Evolutionary conservation across 2,113 vertebrate genomes (phyloP).

Genomic region (Pseudorectes ferrugineus): DNA sequence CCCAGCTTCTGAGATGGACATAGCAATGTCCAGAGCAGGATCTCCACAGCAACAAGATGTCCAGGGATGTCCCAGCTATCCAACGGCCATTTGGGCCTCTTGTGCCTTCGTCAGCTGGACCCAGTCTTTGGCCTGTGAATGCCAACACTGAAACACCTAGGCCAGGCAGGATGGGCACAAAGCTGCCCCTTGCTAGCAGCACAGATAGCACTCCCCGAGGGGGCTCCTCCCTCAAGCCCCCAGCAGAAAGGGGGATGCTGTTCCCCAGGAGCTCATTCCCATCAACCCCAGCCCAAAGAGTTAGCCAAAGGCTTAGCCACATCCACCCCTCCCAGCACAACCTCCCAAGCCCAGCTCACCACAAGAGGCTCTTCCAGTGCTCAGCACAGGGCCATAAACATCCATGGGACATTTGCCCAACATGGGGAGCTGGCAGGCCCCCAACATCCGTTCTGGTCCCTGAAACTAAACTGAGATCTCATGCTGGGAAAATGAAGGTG

Average conservation of each 20-base stretch:
- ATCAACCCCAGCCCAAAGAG: neutral
- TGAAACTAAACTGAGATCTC: accelerated
- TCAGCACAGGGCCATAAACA: neutral
- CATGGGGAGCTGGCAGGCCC: neutral
- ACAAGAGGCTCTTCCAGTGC: neutral
- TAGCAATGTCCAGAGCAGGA: neutral
- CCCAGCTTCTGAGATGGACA: neutral
- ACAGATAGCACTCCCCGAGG: accelerated
- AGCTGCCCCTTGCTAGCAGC: neutral
- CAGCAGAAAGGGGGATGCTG: neutral
- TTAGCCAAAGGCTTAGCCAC: neutral
- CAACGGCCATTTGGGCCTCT: accelerated
- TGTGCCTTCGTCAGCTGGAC: accelerated
- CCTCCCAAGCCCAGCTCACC: neutral
- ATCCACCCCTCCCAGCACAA: too few species aligned
- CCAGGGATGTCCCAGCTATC: neutral
- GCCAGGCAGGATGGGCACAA: neutral
- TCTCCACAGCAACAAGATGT: neutral
- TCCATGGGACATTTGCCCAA: neutral
- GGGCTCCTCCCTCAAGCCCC: neutral
- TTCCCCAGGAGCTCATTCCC: neutral
- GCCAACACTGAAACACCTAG: accelerated
- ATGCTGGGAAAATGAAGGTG: accelerated
- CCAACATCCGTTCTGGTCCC: neutral
- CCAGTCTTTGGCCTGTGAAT: neutral